Percentiles rank a stretch among this genome's conserved stretches.
Conservation (phyloP, 2,888 invertebrate species). For the Rhagonycha fulva region DNA sequence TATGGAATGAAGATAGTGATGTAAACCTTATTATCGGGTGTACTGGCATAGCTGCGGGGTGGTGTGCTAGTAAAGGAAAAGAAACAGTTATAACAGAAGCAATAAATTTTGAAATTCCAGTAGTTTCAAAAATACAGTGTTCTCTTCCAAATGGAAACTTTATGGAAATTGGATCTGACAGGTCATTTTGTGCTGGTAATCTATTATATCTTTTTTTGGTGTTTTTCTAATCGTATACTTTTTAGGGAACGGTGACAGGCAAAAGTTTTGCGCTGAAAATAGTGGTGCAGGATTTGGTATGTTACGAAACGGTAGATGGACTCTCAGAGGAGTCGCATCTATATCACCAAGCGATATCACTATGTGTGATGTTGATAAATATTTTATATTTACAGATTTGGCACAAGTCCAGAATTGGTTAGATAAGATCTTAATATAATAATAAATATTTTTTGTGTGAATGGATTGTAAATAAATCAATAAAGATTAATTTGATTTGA, state of each 20-base stretch:
- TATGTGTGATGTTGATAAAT: constrained; percentile 64
- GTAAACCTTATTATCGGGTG: constrained; percentile 47
- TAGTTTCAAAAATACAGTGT: constrained; percentile 46
- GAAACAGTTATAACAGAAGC: constrained; percentile 56
- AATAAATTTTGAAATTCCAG: constrained; percentile 50
- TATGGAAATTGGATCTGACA: constrained; percentile 51
- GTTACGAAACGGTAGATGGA: constrained; percentile 56
- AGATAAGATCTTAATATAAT: neutral
- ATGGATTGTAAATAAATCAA: neutral
- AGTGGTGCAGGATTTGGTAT: constrained; percentile 62
- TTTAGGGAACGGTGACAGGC: constrained; percentile 56
- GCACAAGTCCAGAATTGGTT: constrained; percentile 64
- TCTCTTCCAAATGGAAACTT: constrained; percentile 56
- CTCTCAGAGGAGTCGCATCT: constrained; percentile 58
- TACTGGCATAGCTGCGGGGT: constrained; percentile 61
- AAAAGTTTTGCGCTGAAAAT: constrained; percentile 63
- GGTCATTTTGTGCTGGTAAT: constrained; percentile 66
- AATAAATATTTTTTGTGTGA: neutral
- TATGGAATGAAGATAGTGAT: constrained; percentile 61
- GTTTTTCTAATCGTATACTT: constrained; percentile 4
- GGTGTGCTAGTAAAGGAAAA: constrained; percentile 60
- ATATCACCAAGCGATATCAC: constrained; percentile 52
- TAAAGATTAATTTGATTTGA: neutral
- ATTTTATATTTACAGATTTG: constrained; percentile 68
- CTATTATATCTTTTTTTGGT: neutral